These are phyloP conservation scores for Sturnira hondurensis DNA, from an alignment of 2,113 vertebrate species.

Conservation along the genomic window DNA sequence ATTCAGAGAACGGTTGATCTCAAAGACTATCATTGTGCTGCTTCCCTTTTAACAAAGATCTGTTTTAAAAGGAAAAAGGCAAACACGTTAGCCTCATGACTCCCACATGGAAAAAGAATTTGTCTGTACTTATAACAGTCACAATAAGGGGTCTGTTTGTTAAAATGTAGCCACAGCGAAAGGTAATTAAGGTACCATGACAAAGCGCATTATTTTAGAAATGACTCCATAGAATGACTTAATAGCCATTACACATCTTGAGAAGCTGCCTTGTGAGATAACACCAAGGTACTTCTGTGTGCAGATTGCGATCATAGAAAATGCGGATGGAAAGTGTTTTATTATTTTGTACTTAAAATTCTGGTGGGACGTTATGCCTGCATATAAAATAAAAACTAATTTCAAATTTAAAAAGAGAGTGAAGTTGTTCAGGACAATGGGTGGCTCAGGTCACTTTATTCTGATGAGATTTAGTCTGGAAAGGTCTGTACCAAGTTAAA, in stretches of 20 bases:
- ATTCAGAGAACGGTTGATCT: conserved; percentile 16
- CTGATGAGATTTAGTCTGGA: conserved; percentile 15
- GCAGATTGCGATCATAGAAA: conserved; percentile 16
- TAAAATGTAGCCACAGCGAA: neutral
- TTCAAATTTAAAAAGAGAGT: conserved; percentile 23
- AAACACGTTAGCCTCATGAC: conserved; percentile 37
- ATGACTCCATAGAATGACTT: conserved; percentile 22
- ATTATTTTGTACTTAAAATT: neutral
- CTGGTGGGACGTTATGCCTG: neutral
- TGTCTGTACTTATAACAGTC: neutral
- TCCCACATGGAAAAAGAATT: conserved; percentile 4
- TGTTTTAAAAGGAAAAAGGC: conserved; percentile 21
- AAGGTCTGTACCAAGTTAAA: neutral
- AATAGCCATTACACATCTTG: neutral
- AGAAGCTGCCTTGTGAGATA: conserved; percentile 56
- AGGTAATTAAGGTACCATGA: conserved; percentile 36
- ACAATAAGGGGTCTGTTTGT: neutral
- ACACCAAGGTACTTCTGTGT: conserved; percentile 18
- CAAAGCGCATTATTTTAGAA: neutral
- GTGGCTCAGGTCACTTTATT: neutral
- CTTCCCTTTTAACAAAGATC: conserved; percentile 11
- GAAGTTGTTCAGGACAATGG: neutral
- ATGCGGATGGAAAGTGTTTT: conserved; percentile 21
- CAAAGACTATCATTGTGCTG: neutral
- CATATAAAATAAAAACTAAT: conserved; percentile 28